Conservation (phyloP, 2,888 invertebrate species). For the Scaptomyza polygonia region DNA sequence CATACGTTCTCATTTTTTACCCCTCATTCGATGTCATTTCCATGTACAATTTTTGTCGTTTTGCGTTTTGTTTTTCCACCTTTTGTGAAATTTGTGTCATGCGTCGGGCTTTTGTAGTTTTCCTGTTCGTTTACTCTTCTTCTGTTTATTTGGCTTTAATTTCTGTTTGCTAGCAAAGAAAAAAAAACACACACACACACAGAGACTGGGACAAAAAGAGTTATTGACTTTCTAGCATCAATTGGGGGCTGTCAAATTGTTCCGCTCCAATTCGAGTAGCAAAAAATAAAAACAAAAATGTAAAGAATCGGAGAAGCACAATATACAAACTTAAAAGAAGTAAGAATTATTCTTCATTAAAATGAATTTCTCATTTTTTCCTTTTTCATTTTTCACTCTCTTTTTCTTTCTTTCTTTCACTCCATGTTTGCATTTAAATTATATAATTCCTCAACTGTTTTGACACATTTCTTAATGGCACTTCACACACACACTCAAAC, state of each 20-base stretch:
- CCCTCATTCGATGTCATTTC: constrained; percentile 68
- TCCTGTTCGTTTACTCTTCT: constrained; percentile 40
- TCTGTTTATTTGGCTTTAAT: constrained; percentile 57
- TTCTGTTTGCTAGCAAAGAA: constrained; percentile 78
- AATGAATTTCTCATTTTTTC: background rate
- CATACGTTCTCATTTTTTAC: constrained; percentile 38
- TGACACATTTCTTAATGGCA: constrained; percentile 80
- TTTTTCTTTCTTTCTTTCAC: constrained; percentile 1
- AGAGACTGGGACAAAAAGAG: constrained; percentile 11
- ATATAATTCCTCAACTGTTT: constrained; percentile 77
- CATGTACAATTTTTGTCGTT: constrained; percentile 63
- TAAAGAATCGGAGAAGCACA: too few species aligned
- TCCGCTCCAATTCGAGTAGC: constrained; percentile 50
- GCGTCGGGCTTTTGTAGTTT: constrained; percentile 52
- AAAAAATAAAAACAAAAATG: background rate
- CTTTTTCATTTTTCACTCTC: background rate
- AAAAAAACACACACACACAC: constrained; percentile 60
- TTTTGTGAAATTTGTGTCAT: constrained; percentile 78
- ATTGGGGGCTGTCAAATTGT: constrained; percentile 43
- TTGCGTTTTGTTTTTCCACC: constrained; percentile 49
- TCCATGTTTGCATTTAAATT: constrained; percentile 40
- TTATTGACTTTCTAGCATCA: constrained; percentile 44
- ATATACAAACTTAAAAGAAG: constrained; percentile 4
- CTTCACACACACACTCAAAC: constrained; percentile 55
- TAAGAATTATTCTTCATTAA: background rate